Conservation (phyloP, 2,888 invertebrate genomes). For the Adelognathus sp. region DNA sequence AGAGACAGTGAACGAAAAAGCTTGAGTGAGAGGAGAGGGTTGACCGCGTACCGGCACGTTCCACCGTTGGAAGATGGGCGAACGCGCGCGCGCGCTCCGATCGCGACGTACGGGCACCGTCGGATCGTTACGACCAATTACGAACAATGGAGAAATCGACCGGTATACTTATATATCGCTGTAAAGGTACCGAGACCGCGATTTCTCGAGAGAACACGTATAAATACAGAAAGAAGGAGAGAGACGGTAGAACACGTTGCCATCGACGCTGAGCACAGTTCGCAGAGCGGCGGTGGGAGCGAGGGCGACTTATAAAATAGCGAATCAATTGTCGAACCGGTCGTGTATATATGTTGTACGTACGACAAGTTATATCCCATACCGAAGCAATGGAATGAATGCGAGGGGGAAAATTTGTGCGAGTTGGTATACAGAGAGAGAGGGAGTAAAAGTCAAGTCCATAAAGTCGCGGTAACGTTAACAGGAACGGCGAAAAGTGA, state of each 20-base stretch:
- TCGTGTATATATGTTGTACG: neutral
- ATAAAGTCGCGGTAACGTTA: neutral
- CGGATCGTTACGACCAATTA: conserved; percentile 66
- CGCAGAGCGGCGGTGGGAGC: neutral
- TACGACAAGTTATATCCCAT: neutral
- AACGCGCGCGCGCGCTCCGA: conserved; percentile 28
- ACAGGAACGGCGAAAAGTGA: conserved; percentile 45
- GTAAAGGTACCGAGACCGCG: conserved; percentile 29
- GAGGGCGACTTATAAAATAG: conserved; percentile 39
- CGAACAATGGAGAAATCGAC: conserved; percentile 60
- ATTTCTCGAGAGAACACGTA: neutral
- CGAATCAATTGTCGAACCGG: conserved; percentile 33
- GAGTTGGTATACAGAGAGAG: no score
- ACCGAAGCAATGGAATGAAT: neutral
- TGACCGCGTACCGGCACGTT: conserved; percentile 39
- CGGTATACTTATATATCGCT: conserved; percentile 44
- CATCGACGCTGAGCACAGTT: conserved; percentile 3
- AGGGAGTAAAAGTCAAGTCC: neutral
- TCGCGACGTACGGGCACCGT: conserved; percentile 41
- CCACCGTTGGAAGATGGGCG: conserved; percentile 44
- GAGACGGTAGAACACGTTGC: conserved; percentile 29
- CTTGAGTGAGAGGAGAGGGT: neutral
- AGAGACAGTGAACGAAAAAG: neutral
- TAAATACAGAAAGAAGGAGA: no score
- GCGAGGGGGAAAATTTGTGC: neutral